These are phyloP conservation scores for Hapalemur alaotrensis DNA, from an alignment of 2,797 vertebrate genomes.

Conservation along the genomic window DNA sequence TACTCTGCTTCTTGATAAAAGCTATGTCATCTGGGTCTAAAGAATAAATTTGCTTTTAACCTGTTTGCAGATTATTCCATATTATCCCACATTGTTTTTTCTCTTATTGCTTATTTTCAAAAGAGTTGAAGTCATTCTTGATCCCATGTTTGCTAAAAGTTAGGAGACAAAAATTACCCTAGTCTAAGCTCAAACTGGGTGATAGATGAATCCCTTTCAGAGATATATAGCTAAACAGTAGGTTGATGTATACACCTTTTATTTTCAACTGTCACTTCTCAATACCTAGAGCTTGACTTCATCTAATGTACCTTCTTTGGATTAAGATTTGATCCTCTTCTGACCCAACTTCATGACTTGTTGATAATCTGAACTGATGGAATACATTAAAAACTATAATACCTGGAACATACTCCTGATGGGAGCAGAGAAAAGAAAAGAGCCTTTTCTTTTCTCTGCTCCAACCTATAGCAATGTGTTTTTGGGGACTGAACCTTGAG, in stretches of 20 bases:
- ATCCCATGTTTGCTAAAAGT: not conserved
- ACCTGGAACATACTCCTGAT: not conserved
- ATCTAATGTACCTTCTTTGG: not conserved
- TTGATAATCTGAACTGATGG: not conserved
- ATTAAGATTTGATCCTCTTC: not conserved
- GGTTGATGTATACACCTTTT: not conserved
- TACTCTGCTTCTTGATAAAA: not conserved
- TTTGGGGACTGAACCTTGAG: not conserved
- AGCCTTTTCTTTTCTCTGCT: not conserved
- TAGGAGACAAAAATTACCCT: not conserved
- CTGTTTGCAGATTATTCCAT: not conserved
- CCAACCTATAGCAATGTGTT: not conserved
- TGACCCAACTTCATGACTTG: not conserved
- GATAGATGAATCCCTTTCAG: not conserved
- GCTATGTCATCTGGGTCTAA: not conserved
- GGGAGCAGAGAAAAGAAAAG: not conserved
- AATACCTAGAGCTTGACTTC: not conserved
- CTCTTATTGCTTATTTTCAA: slow-evolving; percentile 19
- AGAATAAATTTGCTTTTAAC: not conserved
- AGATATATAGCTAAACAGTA: not conserved
- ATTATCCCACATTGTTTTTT: not conserved
- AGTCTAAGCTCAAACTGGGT: not conserved
- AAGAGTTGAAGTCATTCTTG: not conserved
- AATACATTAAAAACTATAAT: not conserved
- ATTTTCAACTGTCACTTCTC: not conserved